Evolutionary conservation across 30 jellyfish, hydroid and myxozoan genomes (phyloP).

Genomic region (Clytia hemisphaerica): DNA sequence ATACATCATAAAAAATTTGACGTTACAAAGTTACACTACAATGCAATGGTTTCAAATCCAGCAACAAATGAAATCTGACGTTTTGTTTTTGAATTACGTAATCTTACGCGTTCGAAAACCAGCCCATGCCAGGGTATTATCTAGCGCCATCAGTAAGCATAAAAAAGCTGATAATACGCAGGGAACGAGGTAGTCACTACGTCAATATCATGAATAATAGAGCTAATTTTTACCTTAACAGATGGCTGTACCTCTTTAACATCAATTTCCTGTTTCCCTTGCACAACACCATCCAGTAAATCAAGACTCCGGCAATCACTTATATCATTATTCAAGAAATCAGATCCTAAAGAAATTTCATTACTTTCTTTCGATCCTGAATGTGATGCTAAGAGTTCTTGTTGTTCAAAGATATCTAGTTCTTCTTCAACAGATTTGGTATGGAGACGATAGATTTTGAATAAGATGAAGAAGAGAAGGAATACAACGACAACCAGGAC

Average conservation of each 20-base stretch:
- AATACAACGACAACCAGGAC: conserved; percentile 66
- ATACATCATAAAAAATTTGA: no score
- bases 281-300: conserved; percentile 11
- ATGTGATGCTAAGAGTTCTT: conserved; percentile 55
- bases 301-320: conserved; percentile 27
- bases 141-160: no score
- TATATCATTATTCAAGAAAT: conserved; percentile 11
- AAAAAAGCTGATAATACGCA: no score
- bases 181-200: background rate
- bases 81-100: no score
- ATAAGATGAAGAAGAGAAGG: conserved; percentile 64
- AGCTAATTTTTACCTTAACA: conserved; percentile 57
- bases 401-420: conserved; percentile 32
- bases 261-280: conserved; percentile 51
- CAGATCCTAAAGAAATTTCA: background rate
- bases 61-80: no score
- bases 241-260: conserved; percentile 71
- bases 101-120: no score
- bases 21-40: no score
- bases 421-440: conserved; percentile 59
- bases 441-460: conserved; percentile 74
- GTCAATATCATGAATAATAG: conserved; percentile 22
- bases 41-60: no score
- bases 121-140: background rate
- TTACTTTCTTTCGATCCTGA: conserved; percentile 63